A percentile compares a stretch with the other conserved stretches of the same genome.
phyloP scores from a whole-genome alignment of 2,888 invertebrate genomes.

The Thumatha senex region DNA sequence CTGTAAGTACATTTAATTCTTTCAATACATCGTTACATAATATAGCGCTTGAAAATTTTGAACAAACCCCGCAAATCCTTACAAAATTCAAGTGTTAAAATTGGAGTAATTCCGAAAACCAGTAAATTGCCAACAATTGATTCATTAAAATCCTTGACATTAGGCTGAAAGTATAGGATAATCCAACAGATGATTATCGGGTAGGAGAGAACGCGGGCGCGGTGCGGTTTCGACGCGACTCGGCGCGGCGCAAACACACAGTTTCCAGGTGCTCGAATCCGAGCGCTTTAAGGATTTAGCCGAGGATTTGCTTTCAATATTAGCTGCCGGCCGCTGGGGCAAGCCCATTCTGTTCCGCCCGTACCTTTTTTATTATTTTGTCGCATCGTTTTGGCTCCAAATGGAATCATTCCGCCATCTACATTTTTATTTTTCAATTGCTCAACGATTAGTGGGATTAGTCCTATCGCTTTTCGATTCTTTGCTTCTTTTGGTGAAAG shows the following conservation, averaged over 20 bases:
- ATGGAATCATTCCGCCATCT: constrained; percentile 83
- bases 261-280: constrained; percentile 81
- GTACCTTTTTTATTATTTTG: constrained; percentile 82
- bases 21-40: not conserved
- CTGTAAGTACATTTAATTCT: not conserved
- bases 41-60: not conserved
- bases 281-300: constrained; percentile 83
- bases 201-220: constrained; percentile 41
- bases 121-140: constrained; percentile 64
- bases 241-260: constrained; percentile 67
- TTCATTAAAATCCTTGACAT: constrained; percentile 68
- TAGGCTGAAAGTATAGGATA: constrained; percentile 78
- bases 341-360: constrained; percentile 70
- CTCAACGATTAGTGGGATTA: constrained; percentile 83
- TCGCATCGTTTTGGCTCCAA: constrained; percentile 83
- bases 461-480: constrained; percentile 80
- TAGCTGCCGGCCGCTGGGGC: constrained; percentile 75
- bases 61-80: constrained; percentile 24
- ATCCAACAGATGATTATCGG: constrained; percentile 78
- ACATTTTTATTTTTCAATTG: constrained; percentile 85
- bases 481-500: constrained; percentile 77
- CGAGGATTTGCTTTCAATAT: constrained; percentile 84
- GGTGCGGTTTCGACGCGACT: constrained; percentile 41
- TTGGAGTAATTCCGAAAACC: constrained; percentile 41
- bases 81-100: constrained; percentile 51